These are phyloP conservation scores for Trissonchulus latispiculum DNA, from an alignment of 2,888 invertebrate species.

Conservation along the genomic window DNA sequence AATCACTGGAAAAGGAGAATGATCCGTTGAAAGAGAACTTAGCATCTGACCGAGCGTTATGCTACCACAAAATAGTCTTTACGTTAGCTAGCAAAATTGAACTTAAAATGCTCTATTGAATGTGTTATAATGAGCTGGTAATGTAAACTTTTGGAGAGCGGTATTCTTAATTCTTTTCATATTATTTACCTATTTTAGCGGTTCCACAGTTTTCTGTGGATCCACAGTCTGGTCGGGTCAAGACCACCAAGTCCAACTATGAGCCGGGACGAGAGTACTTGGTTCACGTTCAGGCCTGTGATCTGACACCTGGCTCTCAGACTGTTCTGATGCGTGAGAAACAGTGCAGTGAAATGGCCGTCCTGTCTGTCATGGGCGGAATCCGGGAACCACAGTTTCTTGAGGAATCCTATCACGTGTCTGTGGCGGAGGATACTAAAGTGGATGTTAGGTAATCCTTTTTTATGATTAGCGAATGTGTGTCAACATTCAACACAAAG, in stretches of 20 bases:
- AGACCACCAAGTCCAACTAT: slow-evolving; percentile 26
- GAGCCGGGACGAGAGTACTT: slow-evolving; percentile 30
- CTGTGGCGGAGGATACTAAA: slow-evolving; percentile 90
- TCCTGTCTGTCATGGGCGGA: slow-evolving; percentile 71
- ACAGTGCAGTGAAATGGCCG: slow-evolving; percentile 35
- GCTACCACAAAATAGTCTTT: no score
- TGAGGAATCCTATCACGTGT: slow-evolving; percentile 83
- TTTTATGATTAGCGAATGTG: no score
- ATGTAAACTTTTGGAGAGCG: no score
- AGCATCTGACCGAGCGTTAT: no score
- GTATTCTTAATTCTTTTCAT: no score
- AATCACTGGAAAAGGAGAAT: no score
- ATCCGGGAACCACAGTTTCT: slow-evolving; percentile 95
- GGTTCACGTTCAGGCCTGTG: slow-evolving; percentile 35
- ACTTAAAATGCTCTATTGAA: no score
- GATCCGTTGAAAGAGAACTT: no score
- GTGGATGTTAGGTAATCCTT: slow-evolving; percentile 74
- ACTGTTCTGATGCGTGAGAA: background rate
- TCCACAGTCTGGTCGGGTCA: slow-evolving; percentile 19
- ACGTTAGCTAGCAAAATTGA: no score
- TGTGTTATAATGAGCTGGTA: background rate
- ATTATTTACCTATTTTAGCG: no score
- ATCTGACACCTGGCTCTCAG: slow-evolving; percentile 28
- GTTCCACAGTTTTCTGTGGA: no score
- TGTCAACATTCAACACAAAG: no score